These are phyloP conservation scores for Julus scandinavius DNA, from an alignment of 2,888 invertebrate species.

Conservation along the genomic window DNA sequence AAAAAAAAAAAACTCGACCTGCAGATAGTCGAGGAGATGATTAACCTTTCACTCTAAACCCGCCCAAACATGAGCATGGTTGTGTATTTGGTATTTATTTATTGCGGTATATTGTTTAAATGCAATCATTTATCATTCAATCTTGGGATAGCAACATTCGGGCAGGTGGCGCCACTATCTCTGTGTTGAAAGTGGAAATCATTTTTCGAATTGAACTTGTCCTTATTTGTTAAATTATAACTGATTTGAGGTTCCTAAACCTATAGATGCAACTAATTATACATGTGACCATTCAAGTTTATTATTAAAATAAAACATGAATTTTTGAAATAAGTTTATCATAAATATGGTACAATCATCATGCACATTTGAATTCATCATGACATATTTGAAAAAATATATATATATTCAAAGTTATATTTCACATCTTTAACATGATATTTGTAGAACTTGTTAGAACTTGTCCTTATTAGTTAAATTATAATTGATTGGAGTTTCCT, in stretches of 20 bases:
- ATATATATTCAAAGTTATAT: no score
- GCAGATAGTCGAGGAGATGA: constrained; percentile 35
- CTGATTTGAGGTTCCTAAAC: background rate
- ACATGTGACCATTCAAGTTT: no score
- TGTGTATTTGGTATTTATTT: constrained; percentile 31
- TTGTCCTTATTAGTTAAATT: no score
- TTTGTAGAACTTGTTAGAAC: no score
- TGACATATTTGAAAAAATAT: no score
- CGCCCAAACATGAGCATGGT: constrained; percentile 29
- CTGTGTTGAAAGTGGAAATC: background rate
- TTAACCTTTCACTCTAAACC: constrained; percentile 3
- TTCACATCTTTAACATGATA: no score
- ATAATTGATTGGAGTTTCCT: no score
- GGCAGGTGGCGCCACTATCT: background rate
- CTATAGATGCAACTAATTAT: background rate
- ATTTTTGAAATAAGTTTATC: no score
- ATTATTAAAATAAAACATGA: no score
- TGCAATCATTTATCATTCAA: background rate
- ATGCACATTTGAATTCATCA: no score
- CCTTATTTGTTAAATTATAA: background rate
- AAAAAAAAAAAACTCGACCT: background rate
- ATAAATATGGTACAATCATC: no score
- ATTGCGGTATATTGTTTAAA: constrained; percentile 3
- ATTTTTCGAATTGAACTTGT: background rate
- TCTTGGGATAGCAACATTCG: background rate